Percentiles rank a stretch among this genome's conserved stretches.
These are phyloP conservation scores for Sebastes cheni DNA, from an alignment of 2,797 vertebrate species.

Conservation along the genomic window DNA sequence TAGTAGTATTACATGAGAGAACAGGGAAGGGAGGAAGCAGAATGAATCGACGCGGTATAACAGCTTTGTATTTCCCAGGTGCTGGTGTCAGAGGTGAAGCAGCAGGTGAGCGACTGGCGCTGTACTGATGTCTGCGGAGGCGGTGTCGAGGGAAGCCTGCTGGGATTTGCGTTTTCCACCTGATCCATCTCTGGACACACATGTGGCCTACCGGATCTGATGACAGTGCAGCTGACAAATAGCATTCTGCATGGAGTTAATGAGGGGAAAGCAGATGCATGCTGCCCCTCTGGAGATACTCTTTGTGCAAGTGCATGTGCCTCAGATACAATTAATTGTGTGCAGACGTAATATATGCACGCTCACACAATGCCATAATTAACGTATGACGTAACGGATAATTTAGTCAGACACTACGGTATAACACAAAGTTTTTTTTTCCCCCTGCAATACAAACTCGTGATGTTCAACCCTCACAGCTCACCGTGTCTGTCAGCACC, in stretches of 20 bases:
- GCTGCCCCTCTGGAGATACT: slow-evolving; percentile 29
- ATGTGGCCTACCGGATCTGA: slow-evolving; percentile 39
- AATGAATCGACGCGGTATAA: not conserved
- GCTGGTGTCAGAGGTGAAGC: slow-evolving; percentile 62
- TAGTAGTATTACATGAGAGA: not conserved
- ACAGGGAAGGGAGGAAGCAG: not conserved
- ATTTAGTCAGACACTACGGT: not conserved
- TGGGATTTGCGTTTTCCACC: slow-evolving; percentile 58
- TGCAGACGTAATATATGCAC: slow-evolving; percentile 25
- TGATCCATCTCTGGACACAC: slow-evolving; percentile 59
- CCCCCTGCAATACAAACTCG: not conserved
- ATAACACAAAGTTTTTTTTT: not conserved
- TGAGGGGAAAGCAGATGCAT: slow-evolving; percentile 63
- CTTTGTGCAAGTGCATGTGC: slow-evolving; percentile 1
- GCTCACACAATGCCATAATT: slow-evolving; percentile 5
- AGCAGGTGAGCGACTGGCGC: slow-evolving; percentile 59
- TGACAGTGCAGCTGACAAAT: slow-evolving; percentile 55
- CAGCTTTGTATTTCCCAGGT: slow-evolving; percentile 38
- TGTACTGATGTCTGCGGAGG: slow-evolving; percentile 40
- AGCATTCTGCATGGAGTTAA: slow-evolving; percentile 47
- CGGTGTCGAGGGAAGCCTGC: slow-evolving; percentile 39
- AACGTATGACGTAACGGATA: not conserved
- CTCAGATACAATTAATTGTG: slow-evolving; percentile 30
- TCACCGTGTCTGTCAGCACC: not conserved
- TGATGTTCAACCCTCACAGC: not conserved